These are phyloP conservation scores for Coptodon bakossiorum DNA, from an alignment of 2,113 vertebrate species.

Conservation along the genomic window DNA sequence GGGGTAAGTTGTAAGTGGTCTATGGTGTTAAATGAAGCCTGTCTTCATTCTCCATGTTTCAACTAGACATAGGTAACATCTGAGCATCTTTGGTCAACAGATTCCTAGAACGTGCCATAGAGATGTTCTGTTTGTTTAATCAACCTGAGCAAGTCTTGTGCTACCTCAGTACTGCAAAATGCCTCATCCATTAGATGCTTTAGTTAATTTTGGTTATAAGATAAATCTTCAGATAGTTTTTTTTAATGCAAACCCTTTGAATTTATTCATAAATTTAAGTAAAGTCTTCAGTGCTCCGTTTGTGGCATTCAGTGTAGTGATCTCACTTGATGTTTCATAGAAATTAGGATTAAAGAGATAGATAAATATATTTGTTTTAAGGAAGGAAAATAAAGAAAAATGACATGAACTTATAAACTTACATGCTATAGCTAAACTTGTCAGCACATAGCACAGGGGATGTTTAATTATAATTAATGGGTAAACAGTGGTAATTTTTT, in stretches of 20 bases:
- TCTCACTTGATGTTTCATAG: not conserved
- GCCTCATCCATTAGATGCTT: slow-evolving; percentile 10
- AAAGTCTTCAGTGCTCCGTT: not conserved
- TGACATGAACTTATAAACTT: not conserved
- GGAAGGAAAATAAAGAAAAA: not conserved
- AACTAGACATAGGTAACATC: not conserved
- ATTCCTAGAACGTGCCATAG: not conserved
- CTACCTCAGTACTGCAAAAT: not conserved
- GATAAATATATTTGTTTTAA: not conserved
- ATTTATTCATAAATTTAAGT: not conserved
- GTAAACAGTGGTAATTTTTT: not conserved
- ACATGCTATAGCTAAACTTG: not conserved
- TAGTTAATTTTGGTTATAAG: slow-evolving; percentile 26
- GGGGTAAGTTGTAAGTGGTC: not conserved
- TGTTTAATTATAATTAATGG: not conserved
- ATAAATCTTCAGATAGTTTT: not conserved
- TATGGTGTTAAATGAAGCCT: slow-evolving; percentile 9
- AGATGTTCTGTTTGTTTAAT: slow-evolving; percentile 23
- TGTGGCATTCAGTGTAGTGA: not conserved
- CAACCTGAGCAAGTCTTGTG: not conserved
- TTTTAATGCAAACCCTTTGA: not conserved
- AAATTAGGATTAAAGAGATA: not conserved
- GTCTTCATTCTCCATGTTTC: not conserved
- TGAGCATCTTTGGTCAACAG: not conserved
- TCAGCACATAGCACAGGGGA: not conserved